phyloP scores from a whole-genome alignment of 2,113 vertebrate species.

The Eleginops maclovinus region DNA sequence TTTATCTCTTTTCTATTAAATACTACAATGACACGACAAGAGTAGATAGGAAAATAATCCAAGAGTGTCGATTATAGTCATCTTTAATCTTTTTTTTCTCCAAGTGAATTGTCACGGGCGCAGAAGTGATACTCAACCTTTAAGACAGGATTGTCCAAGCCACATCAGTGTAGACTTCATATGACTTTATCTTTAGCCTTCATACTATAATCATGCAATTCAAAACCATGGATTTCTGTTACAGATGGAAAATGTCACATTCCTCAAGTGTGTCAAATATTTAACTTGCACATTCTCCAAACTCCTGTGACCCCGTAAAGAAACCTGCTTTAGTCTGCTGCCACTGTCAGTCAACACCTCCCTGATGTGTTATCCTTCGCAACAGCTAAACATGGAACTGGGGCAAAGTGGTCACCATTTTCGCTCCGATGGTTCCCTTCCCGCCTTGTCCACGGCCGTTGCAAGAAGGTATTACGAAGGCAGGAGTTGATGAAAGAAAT shows the following conservation, averaged over 20 bases:
- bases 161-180: not conserved
- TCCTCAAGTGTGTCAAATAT: not conserved
- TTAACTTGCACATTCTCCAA: not conserved
- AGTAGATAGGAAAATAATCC: too few relatives aligned
- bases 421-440: slow-evolving; percentile 60
- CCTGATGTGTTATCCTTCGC: slow-evolving; percentile 36
- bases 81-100: not conserved
- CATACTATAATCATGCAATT: not conserved
- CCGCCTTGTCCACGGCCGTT: slow-evolving; percentile 26
- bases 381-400: slow-evolving; percentile 53
- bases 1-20: too few relatives aligned
- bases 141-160: not conserved
- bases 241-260: not conserved
- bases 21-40: too few relatives aligned
- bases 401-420: slow-evolving; percentile 71
- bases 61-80: not conserved
- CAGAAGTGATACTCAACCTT: not conserved
- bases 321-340: slow-evolving; percentile 29
- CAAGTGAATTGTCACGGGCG: not conserved
- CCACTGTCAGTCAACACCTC: slow-evolving; percentile 61
- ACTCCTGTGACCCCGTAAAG: not conserved
- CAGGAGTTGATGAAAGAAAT: slow-evolving; percentile 74
- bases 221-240: not conserved
- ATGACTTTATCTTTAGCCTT: not conserved
- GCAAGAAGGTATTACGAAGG: slow-evolving; percentile 30